Evolutionary conservation across 2,797 vertebrate genomes (phyloP), one percentile per base, ranked within the genome.

Genomic region (Tinamus major): DNA sequence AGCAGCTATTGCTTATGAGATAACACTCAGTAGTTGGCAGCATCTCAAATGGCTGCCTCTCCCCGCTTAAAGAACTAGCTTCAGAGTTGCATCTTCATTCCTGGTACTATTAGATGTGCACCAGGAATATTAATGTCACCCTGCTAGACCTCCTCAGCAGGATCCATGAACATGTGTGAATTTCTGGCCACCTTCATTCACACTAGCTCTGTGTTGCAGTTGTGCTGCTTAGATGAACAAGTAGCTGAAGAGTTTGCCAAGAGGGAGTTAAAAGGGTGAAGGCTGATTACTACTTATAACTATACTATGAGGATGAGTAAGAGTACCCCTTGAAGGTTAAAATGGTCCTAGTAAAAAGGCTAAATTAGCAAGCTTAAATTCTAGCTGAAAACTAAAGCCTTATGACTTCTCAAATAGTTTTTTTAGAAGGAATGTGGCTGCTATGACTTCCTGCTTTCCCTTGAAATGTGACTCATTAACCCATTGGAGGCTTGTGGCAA

Each of bases 121-220:
- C 76, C 23, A 46, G 42, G 29, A 7, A 63, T 76, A 6, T 15
- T 3, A 2, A 4, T 49, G 20, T 23, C 29, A 41, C 55, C 11
- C 42, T 74, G 13, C 19, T 20, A 7, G 44, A 3, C 31, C 18
- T 33, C 12, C 75, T 69, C 19, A 6, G 5, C 46, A 9, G 16
- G 31, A 1, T 39, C 14, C 71, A 0, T 3, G 29, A 48, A 17
- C 55, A 20, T 48, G 3, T 33, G 33, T 37, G 18, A 11, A 7
- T 29, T 74, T 75, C 55, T 65, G 62, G 4, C 19, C 26, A 7
- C 26, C 10, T 42, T 58, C 1, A 1, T 37, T 79, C 5, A 0
- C 48, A 2, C 31, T 51, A 0, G 0, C 1, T 65, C 9, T 24
- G n/a, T 75, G 41, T 19, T 64, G 48, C 26, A n/a, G 23, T 27